A percentile compares a stretch with the other conserved stretches of the same genome.
Conservation (phyloP, 2,888 invertebrate species). For the Aporophyla nigra region DNA sequence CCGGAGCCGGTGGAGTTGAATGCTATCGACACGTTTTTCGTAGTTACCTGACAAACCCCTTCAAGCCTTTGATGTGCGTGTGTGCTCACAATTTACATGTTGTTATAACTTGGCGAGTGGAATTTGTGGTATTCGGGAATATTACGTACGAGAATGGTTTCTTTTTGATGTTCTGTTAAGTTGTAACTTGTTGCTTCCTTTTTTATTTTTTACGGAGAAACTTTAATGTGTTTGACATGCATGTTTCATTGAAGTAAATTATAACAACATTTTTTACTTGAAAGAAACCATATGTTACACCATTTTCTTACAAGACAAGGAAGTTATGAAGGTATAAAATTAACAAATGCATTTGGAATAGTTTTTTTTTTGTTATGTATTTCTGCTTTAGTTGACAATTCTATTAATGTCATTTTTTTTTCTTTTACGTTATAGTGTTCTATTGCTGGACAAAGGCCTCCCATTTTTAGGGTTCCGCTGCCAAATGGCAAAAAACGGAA, state of each 20-base stretch:
- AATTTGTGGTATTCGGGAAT: slow-evolving; percentile 23
- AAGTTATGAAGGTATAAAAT: neutral
- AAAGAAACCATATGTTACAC: neutral
- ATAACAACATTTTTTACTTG: neutral
- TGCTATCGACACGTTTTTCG: slow-evolving; percentile 49
- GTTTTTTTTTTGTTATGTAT: too few relatives aligned
- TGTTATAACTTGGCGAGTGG: slow-evolving; percentile 9
- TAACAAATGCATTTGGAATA: too few relatives aligned
- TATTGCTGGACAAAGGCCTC: too few relatives aligned
- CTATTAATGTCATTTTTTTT: neutral
- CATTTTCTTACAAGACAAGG: neutral
- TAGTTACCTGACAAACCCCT: slow-evolving; percentile 34
- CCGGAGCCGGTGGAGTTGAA: slow-evolving; percentile 26
- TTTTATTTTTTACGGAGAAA: neutral
- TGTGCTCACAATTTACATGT: slow-evolving; percentile 35
- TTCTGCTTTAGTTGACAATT: neutral
- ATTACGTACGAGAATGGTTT: slow-evolving; percentile 15
- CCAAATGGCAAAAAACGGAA: too few relatives aligned
- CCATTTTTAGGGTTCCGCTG: too few relatives aligned
- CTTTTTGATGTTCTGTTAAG: slow-evolving; percentile 7
- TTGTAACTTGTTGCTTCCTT: neutral
- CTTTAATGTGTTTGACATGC: neutral
- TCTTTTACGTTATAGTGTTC: too few relatives aligned
- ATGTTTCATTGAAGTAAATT: too few relatives aligned
- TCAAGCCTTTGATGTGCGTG: slow-evolving; percentile 42